A percentile compares a stretch with the other conserved stretches of the same genome.
Conservation (phyloP, 2,888 invertebrate genomes). For the Mesoligia furuncula region DNA sequence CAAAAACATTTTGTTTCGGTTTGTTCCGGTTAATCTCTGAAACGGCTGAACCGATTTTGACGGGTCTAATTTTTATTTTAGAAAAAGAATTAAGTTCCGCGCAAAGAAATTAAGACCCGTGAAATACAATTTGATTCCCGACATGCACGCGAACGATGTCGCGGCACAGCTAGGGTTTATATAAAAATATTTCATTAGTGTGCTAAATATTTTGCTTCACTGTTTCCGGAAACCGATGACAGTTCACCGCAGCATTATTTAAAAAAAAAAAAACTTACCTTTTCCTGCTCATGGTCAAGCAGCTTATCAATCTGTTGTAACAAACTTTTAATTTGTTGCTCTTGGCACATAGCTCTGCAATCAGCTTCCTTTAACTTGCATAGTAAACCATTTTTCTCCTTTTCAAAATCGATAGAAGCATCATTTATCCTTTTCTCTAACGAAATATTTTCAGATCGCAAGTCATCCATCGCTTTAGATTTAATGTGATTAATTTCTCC, state of each 20-base stretch:
- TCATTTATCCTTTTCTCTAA: conserved; percentile 82
- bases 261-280: conserved; percentile 63
- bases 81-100: no score
- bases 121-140: no score
- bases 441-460: conserved; percentile 78
- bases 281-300: conserved; percentile 78
- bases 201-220: background rate
- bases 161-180: background rate
- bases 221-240: background rate
- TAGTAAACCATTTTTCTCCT: conserved; percentile 86
- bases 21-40: no score
- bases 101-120: no score
- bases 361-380: conserved; percentile 89
- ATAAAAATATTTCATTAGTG: background rate
- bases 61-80: no score
- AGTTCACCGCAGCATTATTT: background rate
- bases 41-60: no score
- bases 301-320: conserved; percentile 88
- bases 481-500: conserved; percentile 83
- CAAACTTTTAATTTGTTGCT: conserved; percentile 90
- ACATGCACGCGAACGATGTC: background rate
- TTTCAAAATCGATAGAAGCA: conserved; percentile 78
- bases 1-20: no score
- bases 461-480: conserved; percentile 76
- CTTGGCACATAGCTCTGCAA: conserved; percentile 90